Evolutionary conservation across 1,140 invertebrate genomes (phyloP).

Genomic region (Anastatus disparis): DNA sequence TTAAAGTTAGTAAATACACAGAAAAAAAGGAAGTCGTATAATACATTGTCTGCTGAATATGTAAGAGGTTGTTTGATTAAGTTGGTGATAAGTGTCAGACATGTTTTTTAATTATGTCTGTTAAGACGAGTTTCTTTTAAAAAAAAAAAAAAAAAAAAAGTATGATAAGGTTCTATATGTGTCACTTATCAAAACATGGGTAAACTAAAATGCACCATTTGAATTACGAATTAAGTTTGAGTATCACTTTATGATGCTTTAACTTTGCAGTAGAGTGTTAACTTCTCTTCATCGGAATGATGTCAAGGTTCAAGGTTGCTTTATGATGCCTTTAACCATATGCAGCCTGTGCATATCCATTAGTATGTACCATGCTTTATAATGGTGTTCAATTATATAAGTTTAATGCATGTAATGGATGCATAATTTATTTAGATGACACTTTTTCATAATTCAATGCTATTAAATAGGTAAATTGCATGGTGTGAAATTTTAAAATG

Average conservation of each 20-base stretch:
- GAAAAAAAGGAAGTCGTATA: too few species aligned
- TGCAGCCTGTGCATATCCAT: too few species aligned
- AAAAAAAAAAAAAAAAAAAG: too few species aligned
- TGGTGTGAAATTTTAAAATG: too few species aligned
- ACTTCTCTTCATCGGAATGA: neutral
- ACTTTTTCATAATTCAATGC: too few species aligned
- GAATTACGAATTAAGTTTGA: neutral
- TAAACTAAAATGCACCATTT: neutral
- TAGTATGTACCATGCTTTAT: too few species aligned
- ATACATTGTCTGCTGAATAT: neutral
- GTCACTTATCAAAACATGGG: neutral
- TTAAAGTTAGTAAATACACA: too few species aligned
- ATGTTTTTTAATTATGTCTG: neutral
- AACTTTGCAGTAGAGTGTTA: neutral
- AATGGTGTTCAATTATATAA: too few species aligned
- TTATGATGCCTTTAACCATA: neutral
- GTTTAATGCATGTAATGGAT: too few species aligned
- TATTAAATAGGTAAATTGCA: too few species aligned
- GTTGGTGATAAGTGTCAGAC: neutral
- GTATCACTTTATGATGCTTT: too few species aligned
- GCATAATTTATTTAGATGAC: too few species aligned
- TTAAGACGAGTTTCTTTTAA: neutral
- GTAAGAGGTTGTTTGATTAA: neutral
- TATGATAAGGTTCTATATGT: neutral
- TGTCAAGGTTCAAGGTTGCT: constrained; percentile 21